Base-by-base conservation (phyloP, 2,888 invertebrate species). In the Allophyes oxyacanthae region DNA sequence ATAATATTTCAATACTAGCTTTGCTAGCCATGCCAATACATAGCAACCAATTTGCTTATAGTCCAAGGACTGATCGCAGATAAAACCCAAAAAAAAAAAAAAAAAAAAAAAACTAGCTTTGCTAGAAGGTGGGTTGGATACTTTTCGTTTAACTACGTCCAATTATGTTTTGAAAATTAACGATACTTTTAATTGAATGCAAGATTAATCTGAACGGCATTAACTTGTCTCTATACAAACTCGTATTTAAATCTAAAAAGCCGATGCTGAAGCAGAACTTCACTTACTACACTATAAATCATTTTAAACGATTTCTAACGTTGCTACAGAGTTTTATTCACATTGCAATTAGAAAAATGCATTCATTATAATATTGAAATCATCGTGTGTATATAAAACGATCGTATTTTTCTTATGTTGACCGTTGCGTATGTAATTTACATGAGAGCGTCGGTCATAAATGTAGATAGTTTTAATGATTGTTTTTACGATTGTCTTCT, bases 401-500 rank as follows among this genome's bases (percentile, higher is more conserved):
- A 38, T 48, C 38, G 11, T 50, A 56, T 59, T 51, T 53, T 56
- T 68, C 40, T 72, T 50, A 46, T 41, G 15, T 51, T 51, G 48
- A 43, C 50, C 60, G 51, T 63, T 51, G 62, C 41, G 44, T 20
- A 34, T 50, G 45, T 60, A 55, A 64, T 70, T 70, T 66, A 45
- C 61, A 59, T 63, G 54, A 54, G 53, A 43, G 30, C 51, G 34
- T 14, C 26, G 20, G 25, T 55, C 60, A 46, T 66, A 62, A 64
- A 66, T 57, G 60, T 54, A 56, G n/a, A n/a, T n/a, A n/a, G 53
- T 36, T 38, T 59, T 75, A 66, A 76, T 72, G 76, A 64, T 75
- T 72, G 64, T 75, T 75, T 75, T 76, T 75, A 76, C 55, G 60
- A 62, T 67, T 61, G 41, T 61, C 40, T 59, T 56, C 52, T 63